phyloP scores from a whole-genome alignment of 1,140 invertebrate genomes.

The Tetramorium alpestre region DNA sequence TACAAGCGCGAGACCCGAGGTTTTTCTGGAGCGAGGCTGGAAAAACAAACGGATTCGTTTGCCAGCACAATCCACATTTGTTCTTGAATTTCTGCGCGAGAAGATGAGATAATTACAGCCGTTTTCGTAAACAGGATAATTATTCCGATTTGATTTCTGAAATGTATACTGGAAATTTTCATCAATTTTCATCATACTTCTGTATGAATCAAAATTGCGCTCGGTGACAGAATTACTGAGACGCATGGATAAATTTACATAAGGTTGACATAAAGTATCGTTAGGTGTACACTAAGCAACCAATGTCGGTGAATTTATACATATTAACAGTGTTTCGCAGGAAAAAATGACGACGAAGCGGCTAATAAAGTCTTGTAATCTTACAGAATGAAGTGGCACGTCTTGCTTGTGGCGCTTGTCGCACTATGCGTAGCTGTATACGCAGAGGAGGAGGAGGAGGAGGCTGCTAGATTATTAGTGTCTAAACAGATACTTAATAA shows the following conservation, averaged over 20 bases:
- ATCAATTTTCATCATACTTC: background rate
- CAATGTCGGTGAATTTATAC: background rate
- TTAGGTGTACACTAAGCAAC: background rate
- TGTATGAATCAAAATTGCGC: background rate
- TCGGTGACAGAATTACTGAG: background rate
- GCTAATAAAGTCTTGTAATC: slow-evolving; percentile 44
- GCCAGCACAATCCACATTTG: no score
- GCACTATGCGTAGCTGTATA: slow-evolving; percentile 81
- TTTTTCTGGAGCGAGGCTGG: background rate
- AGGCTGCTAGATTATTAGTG: slow-evolving; percentile 90
- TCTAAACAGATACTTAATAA: slow-evolving; percentile 98
- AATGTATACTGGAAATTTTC: background rate
- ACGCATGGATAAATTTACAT: background rate
- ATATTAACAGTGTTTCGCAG: background rate
- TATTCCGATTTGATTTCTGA: background rate
- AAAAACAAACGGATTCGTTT: background rate
- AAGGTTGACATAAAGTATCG: slow-evolving; percentile 21
- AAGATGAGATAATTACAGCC: background rate
- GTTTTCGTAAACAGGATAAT: background rate
- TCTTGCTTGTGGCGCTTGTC: slow-evolving; percentile 77
- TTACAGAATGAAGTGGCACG: slow-evolving; percentile 82
- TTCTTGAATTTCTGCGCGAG: background rate
- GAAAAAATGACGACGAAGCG: background rate
- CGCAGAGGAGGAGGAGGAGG: slow-evolving; percentile 89
- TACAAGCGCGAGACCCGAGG: background rate